Conservation (phyloP, 2,797 vertebrate species). For the Cottoperca gobio region DNA sequence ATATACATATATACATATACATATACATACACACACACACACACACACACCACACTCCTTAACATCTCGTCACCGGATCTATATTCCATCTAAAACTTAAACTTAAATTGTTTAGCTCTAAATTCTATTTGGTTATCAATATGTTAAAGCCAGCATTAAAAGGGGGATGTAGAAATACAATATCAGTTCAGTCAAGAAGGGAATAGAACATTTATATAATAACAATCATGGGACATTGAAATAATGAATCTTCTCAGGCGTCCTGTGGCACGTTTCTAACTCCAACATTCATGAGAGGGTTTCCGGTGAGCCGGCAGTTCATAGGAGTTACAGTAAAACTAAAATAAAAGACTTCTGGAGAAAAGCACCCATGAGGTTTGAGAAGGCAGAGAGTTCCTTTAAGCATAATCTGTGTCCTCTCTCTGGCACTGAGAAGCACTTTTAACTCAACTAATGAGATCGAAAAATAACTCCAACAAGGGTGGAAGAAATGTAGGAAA, state of each 20-base stretch:
- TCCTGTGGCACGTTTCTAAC: conserved; percentile 41
- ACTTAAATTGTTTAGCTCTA: no score
- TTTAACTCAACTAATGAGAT: conserved; percentile 57
- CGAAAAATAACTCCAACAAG: conserved; percentile 33
- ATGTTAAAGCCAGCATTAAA: conserved; percentile 17
- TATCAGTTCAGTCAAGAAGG: conserved; percentile 6
- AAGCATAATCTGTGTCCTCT: conserved; percentile 20
- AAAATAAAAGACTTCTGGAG: conserved; percentile 3
- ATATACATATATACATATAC: no score
- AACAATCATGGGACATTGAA: conserved; percentile 51
- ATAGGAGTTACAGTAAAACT: conserved; percentile 7
- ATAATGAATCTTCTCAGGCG: conserved; percentile 46
- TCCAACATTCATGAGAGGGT: not conserved
- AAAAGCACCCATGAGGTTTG: conserved; percentile 1
- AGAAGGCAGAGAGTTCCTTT: conserved; percentile 22
- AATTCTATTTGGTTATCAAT: conserved; percentile 27
- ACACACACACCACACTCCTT: no score
- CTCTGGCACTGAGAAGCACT: not conserved
- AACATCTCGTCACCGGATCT: no score
- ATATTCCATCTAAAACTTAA: no score
- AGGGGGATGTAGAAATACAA: conserved; percentile 21
- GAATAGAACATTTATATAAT: conserved; percentile 35
- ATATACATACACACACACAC: no score
- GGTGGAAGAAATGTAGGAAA: not conserved
- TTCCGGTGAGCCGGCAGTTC: conserved; percentile 8